Evolutionary conservation across 2,113 vertebrate genomes (phyloP), one percentile per base, ranked within the genome.

Genomic region (Merops nubicus): DNA sequence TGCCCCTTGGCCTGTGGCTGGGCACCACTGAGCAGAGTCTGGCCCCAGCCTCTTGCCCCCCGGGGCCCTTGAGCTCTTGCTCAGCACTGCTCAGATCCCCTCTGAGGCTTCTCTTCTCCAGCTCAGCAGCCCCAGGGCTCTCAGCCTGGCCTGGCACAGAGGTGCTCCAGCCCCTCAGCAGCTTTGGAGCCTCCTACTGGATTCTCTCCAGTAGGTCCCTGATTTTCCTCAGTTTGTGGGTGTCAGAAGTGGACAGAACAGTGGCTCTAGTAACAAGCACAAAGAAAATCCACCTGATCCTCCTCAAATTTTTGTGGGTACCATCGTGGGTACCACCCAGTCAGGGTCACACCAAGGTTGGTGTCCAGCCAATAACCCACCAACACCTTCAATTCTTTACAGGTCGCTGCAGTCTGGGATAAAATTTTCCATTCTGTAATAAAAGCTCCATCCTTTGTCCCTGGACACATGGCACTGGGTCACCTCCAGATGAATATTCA

Each of bases 281-380:
- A 22, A 6, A n/a, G 25, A 26, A 29, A 60, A 8, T 9, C 75
- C 79, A 9, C 11, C 42, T 40, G n/a, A 34, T 73, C 43, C 34
- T 68, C 57, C 31, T 65, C 12, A 14, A 4, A 0, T 0, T 0
- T 8, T 31, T 17, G n/a, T 31, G 12, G 23, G 19, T 43, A 20
- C 23, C 45, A 45, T 21, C 3, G 0, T 0, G 6, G n/a, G 42
- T 16, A 43, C 48, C 18, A 57, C 16, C 33, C 67, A n/a, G 29
- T 15, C 62, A 8, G 70, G 34, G 59, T 42, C 62, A 42, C 19
- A 4, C 57, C 1, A 7, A 68, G 54, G 40, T 31, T n/a, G 76
- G 26, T 3, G 13, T 64, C 43, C 77, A 8, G 20, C 48, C 64
- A 11, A 34, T 65, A 9, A 31, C 50, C 20, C 54, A 33, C 31